A percentile compares a stretch with the other conserved stretches of the same genome.
phyloP scores from a whole-genome alignment of 1,140 invertebrate genomes.

The Colletes latitarsis region DNA sequence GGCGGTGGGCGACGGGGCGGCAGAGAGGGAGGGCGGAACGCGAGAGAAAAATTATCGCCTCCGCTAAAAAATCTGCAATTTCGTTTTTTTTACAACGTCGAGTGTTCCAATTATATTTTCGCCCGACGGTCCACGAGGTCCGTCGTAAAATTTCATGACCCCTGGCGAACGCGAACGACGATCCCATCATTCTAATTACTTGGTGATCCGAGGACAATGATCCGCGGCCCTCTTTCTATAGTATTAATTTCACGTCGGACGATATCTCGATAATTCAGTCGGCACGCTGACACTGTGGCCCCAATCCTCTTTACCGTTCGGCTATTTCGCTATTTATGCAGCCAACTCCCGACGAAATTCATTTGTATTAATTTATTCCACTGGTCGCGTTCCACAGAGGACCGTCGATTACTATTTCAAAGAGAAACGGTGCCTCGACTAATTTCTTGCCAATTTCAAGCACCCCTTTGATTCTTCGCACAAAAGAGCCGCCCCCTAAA shows the following conservation, averaged over 20 bases:
- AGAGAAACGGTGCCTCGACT: not conserved
- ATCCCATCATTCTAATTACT: conserved; percentile 31
- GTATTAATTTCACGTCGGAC: conserved; percentile 5
- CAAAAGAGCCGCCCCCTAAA: not conserved
- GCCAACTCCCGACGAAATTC: not conserved
- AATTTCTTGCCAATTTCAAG: not conserved
- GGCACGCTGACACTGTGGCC: not conserved
- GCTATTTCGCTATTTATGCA: too few relatives aligned
- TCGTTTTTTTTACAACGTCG: not conserved
- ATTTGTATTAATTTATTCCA: conserved; percentile 12
- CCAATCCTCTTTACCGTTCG: not conserved
- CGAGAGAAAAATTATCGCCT: not conserved
- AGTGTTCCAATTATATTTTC: conserved; percentile 36
- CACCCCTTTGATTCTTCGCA: not conserved
- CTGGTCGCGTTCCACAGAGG: not conserved
- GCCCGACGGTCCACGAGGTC: not conserved
- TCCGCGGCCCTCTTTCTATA: not conserved
- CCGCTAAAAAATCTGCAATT: conserved; percentile 17
- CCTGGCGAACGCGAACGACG: not conserved
- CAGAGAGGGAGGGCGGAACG: too few relatives aligned
- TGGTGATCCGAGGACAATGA: not conserved
- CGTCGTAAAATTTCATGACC: conserved; percentile 17
- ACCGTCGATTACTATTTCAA: conserved; percentile 12
- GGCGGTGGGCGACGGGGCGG: not conserved
- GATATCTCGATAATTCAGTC: conserved; percentile 27